These are phyloP conservation scores for Redunca redunca DNA, from an alignment of 2,113 vertebrate genomes.

Conservation along the genomic window DNA sequence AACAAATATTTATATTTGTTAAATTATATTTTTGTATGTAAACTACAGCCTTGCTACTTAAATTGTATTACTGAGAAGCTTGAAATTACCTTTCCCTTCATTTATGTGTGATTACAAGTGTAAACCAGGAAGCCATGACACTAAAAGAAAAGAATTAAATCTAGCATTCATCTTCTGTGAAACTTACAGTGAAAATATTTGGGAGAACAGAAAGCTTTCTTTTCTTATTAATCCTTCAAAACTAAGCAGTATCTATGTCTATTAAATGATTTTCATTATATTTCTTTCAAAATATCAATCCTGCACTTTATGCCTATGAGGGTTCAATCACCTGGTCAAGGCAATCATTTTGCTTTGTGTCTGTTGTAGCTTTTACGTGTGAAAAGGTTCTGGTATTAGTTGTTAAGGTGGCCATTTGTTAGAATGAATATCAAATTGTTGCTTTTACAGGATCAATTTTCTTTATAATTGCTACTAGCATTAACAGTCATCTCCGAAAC, in stretches of 20 bases:
- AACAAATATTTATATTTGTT: not conserved
- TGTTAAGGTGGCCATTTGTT: not conserved
- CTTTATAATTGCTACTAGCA: slow-evolving; percentile 23
- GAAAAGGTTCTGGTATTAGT: not conserved
- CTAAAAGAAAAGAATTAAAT: not conserved
- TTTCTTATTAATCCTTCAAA: slow-evolving; percentile 10
- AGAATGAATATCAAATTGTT: not conserved
- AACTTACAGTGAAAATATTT: not conserved
- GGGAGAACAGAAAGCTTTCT: not conserved
- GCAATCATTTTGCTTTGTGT: not conserved
- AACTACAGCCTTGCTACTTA: not conserved
- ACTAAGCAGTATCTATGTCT: not conserved
- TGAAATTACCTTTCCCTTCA: not conserved
- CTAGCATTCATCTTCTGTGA: not conserved
- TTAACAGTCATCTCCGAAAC: not conserved
- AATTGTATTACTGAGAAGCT: not conserved
- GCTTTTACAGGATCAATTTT: slow-evolving; percentile 10
- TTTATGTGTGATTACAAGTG: not conserved
- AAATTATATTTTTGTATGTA: not conserved
- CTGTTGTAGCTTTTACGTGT: not conserved
- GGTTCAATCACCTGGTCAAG: not conserved
- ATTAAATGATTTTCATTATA: not conserved
- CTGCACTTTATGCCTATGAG: not conserved
- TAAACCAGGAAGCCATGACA: not conserved
- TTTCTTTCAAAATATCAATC: not conserved